Evolutionary conservation across 2,797 vertebrate species (phyloP).

Genomic region (Molossus molossus): DNA sequence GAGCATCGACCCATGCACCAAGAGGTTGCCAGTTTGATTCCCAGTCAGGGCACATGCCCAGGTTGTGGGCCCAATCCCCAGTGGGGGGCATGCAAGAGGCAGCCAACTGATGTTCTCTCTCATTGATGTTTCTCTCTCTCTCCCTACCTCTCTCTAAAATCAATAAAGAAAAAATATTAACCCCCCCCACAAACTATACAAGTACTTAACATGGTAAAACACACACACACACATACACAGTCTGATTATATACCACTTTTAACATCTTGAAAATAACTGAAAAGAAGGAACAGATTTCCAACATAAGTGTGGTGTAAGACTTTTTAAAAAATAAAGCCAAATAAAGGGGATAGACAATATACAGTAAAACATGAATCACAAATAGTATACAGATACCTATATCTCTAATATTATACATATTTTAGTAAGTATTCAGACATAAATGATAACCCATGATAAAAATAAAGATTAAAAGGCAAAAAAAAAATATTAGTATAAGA

Average conservation of each 20-base stretch:
- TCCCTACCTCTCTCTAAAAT: too few relatives aligned
- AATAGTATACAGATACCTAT: slow-evolving; percentile 62
- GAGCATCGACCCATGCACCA: too few relatives aligned
- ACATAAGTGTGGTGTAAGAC: slow-evolving; percentile 16
- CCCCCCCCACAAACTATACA: neutral
- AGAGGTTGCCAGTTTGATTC: too few relatives aligned
- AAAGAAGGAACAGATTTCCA: slow-evolving; percentile 54
- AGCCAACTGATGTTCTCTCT: too few relatives aligned
- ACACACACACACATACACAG: neutral
- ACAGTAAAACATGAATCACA: slow-evolving; percentile 50
- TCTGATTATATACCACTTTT: slow-evolving; percentile 53
- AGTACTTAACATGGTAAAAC: slow-evolving; percentile 47
- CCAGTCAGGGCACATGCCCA: too few relatives aligned
- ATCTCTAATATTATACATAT: slow-evolving; percentile 37
- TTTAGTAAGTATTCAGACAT: slow-evolving; percentile 64
- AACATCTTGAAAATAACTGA: slow-evolving; percentile 49
- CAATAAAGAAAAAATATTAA: too few relatives aligned
- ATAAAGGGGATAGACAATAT: neutral
- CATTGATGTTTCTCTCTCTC: too few relatives aligned
- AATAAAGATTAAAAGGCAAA: slow-evolving; percentile 59
- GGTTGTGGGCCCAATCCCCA: too few relatives aligned
- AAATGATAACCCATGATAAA: slow-evolving; percentile 43
- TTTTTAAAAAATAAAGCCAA: slow-evolving; percentile 28
- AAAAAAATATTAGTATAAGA: slow-evolving; percentile 27
- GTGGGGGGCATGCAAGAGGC: too few relatives aligned